Base-by-base conservation (phyloP, 2,888 invertebrate species). In the Amiota communis region DNA sequence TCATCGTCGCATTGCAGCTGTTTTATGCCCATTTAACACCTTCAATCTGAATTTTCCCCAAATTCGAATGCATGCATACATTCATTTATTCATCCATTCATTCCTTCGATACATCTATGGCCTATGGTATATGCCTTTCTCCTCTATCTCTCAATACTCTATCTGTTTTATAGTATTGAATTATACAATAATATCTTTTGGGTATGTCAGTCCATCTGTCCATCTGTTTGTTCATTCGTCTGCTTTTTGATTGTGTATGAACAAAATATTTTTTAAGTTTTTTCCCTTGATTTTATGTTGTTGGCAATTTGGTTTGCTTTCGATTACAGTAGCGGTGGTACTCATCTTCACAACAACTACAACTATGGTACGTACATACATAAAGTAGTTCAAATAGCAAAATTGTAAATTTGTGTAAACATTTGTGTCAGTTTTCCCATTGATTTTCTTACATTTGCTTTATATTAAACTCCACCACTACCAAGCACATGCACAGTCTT, bases 21-120 rank as follows among this genome's bases (percentile, higher is more conserved):
- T 85, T 83, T 86, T 86, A 83, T 83, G 83, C 85, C 86, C 86
- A 84, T 84, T 83, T 83, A 83, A 86, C 83, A 85, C 83, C 83
- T 86, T 84, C 83, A 80, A 80, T 79, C 78, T 77, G 83, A 76
- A 75, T 79, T 11, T 47, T 47, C 65, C 49, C 8, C 65, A 15
- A n/a, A 75, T 77, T 77, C 77, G 76, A 70, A 77, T 72, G 71
- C 74, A 12, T 11, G 61, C 64, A 49, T 67, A 61, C 73, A n/a
- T 73, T 20, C 47, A 17, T 48, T 49, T 61, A 51, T 63, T 11
- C 17, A 51, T 23, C 12, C 64, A n/a, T 10, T 36, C 17, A 61
- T 20, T 4, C 20, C 23, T n/a, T n/a, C 36, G 46, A 47, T 70
- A 69, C 59, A 59, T 59, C 1, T 8, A 59, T 59, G 2, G 3